These are phyloP conservation scores for Watsonalla cultraria DNA, from an alignment of 2,888 invertebrate species.

Conservation along the genomic window DNA sequence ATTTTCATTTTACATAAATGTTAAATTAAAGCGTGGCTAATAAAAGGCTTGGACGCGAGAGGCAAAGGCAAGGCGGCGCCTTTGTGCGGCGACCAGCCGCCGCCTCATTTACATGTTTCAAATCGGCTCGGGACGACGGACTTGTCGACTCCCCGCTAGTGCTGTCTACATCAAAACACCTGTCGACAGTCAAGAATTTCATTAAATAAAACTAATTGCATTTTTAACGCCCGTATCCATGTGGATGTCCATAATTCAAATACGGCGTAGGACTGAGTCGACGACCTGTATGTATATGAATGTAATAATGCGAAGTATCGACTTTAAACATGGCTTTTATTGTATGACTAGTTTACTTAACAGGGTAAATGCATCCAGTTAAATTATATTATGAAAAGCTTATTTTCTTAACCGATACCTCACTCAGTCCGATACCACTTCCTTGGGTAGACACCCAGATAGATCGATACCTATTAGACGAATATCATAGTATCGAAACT, in stretches of 20 bases:
- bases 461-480: too few relatives aligned
- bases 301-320: too few relatives aligned
- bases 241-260: too few relatives aligned
- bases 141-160: slow-evolving; percentile 45
- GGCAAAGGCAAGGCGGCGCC: slow-evolving; percentile 38
- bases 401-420: too few relatives aligned
- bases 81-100: slow-evolving; percentile 42
- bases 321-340: too few relatives aligned
- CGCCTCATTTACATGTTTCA: slow-evolving; percentile 69
- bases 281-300: too few relatives aligned
- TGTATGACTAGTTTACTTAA: too few relatives aligned
- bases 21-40: slow-evolving; percentile 55
- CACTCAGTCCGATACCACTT: too few relatives aligned
- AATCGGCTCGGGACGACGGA: slow-evolving; percentile 52
- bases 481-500: neutral
- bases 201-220: slow-evolving; percentile 17
- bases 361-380: too few relatives aligned
- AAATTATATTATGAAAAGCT: too few relatives aligned
- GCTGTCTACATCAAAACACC: slow-evolving; percentile 34
- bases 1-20: slow-evolving; percentile 37
- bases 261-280: too few relatives aligned
- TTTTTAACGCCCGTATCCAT: slow-evolving; percentile 4
- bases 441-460: too few relatives aligned
- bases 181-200: slow-evolving; percentile 38
- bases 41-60: slow-evolving; percentile 53